Evolutionary conservation across 1,140 invertebrate species (phyloP).

Genomic region (Scylla paramamosain): DNA sequence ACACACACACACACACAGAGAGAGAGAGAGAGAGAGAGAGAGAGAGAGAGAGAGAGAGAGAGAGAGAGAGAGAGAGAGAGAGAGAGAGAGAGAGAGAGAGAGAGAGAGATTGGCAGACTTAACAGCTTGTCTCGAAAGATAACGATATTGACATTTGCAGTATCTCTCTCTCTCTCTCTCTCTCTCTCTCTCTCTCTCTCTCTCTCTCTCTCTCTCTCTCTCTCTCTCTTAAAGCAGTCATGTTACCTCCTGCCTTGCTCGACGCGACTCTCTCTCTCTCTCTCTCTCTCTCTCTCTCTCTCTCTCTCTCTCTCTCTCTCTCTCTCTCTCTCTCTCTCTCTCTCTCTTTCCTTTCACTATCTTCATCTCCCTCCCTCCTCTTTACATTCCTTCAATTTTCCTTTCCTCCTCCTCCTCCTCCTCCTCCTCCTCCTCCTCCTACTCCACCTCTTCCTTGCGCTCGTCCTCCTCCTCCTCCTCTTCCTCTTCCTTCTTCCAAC

Average conservation of each 20-base stretch:
- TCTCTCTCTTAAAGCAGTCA: background rate
- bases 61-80: background rate
- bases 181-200: slow-evolving; percentile 23
- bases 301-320: background rate
- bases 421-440: background rate
- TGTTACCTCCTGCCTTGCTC: background rate
- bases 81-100: too few relatives aligned
- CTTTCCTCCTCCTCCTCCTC: too few relatives aligned
- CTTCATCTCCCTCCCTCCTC: background rate
- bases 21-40: background rate
- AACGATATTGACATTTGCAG: background rate
- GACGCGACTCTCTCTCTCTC: background rate
- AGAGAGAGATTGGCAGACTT: background rate
- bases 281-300: slow-evolving; percentile 33
- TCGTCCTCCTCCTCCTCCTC: too few relatives aligned
- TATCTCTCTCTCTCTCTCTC: slow-evolving; percentile 39
- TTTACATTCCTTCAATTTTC: background rate
- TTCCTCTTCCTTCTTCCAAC: background rate
- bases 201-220: background rate
- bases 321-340: slow-evolving; percentile 27
- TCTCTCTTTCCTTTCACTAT: background rate
- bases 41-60: too few relatives aligned
- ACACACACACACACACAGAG: background rate
- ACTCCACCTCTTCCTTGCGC: background rate
- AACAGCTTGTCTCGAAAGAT: slow-evolving; percentile 1